Base-by-base conservation (phyloP, 2,888 invertebrate species). In the Stenurella melanura region DNA sequence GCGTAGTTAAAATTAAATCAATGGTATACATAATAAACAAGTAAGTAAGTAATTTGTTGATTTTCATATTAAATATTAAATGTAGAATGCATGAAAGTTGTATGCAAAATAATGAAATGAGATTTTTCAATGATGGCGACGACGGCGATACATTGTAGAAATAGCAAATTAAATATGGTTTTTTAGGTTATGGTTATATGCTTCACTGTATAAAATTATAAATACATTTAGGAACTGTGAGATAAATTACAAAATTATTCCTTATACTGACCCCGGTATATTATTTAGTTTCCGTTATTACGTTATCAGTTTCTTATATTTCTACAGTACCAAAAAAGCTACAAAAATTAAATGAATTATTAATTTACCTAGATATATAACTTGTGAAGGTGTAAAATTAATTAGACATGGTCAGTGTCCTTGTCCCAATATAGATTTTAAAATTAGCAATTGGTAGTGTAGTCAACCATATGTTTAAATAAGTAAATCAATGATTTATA, bases 361-460 rank as follows among this genome's bases (percentile, higher is more conserved):
- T 58, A 58, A 21, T 12, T 58, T 58, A 58, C 19, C 19, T 58
- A 58, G 11, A 58, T 58, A 58, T 58, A 58, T 19, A 21, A 58
- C 19, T 58, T 19, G 58, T 15, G 58, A 58, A 58, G 58, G 58
- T 58, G 58, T 58, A 21, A 58, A 58, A 58, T 58, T 58, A 58
- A 58, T 58, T 58, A 58, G 15, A 58, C 12, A 58, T 58, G 58
- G 58, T 19, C 58, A 58, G 11, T 58, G 58, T 18, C 58, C 58
- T 58, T 58, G 58, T 58, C 58, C 58, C 21, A 58, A 58, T 58
- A 21, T 58, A 58, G 19, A 21, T 12, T 58, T 58, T 58, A 12
- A 19, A 58, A 58, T 12, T 21, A 58, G 21, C 58, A 21, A 21
- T 58, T 19, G 15, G 50, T 50, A 15, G 5, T 50, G n/a, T 50